A percentile compares a stretch with the other conserved stretches of the same genome.
Evolutionary conservation across 2,797 vertebrate genomes (phyloP).

Genomic region (Limnodromus scolopaceus): DNA sequence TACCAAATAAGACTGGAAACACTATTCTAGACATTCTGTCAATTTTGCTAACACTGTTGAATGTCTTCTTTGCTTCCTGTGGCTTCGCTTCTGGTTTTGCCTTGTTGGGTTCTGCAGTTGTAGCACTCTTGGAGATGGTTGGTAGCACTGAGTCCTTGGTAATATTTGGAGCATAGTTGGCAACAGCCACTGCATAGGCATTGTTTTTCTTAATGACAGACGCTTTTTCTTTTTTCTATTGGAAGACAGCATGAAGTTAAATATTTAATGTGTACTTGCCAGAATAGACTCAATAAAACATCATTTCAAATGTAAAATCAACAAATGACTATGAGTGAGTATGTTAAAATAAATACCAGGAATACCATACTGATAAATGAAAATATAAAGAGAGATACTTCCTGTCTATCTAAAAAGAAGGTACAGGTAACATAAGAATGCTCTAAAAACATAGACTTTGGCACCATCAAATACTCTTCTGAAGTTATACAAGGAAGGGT

Average conservation of each 20-base stretch:
- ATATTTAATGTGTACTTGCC: background rate
- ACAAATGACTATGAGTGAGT: background rate
- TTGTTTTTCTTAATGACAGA: slow-evolving; percentile 94
- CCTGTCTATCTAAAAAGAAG: background rate
- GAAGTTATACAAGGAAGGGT: background rate
- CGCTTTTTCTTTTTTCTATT: slow-evolving; percentile 93
- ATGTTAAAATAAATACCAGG: background rate
- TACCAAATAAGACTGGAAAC: slow-evolving; percentile 95
- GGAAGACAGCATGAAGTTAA: slow-evolving; percentile 66
- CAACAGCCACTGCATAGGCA: slow-evolving; percentile 93
- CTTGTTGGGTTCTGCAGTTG: slow-evolving; percentile 84
- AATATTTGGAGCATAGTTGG: slow-evolving; percentile 92
- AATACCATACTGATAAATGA: background rate
- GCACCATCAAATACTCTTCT: background rate
- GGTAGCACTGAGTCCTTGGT: slow-evolving; percentile 90
- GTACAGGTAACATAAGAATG: background rate
- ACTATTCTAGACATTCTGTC: slow-evolving; percentile 98
- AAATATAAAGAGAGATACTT: background rate
- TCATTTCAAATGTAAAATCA: background rate
- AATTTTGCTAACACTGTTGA: slow-evolving; percentile 99
- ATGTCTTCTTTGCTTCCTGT: slow-evolving; percentile 94
- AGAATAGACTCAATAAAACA: background rate
- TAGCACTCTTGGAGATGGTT: slow-evolving; percentile 91
- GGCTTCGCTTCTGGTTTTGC: slow-evolving; percentile 83
- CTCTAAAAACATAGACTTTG: background rate